phyloP scores from a whole-genome alignment of 2,888 invertebrate genomes.

The Ceramica pisi region DNA sequence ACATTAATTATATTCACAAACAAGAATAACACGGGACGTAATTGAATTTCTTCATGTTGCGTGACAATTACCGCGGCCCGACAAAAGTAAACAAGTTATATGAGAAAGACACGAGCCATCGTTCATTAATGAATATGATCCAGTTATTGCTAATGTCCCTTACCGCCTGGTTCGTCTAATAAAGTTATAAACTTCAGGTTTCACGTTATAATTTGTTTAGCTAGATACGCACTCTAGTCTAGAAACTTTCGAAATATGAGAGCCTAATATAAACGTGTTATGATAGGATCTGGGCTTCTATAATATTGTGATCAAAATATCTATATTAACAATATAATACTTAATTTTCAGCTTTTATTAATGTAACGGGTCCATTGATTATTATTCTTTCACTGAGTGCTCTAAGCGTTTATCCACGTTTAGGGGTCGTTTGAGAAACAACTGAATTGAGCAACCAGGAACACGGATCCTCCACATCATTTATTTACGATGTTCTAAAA shows the following conservation, averaged over 20 bases:
- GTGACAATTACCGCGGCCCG: conserved; percentile 58
- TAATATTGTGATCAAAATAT: background rate
- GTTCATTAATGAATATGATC: conserved; percentile 42
- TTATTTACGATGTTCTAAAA: conserved; percentile 22
- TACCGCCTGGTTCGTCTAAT: conserved; percentile 22
- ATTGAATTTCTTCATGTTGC: conserved; percentile 64
- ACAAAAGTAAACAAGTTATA: conserved; percentile 38
- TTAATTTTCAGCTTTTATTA: background rate
- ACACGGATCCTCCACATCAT: conserved; percentile 6
- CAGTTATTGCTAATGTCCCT: conserved; percentile 29
- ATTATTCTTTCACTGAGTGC: background rate
- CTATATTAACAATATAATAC: background rate
- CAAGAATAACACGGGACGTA: conserved; percentile 53
- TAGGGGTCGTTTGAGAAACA: background rate
- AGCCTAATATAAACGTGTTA: background rate
- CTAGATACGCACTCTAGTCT: conserved; percentile 1
- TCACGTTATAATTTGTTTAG: background rate
- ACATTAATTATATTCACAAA: conserved; percentile 53
- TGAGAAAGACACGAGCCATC: conserved; percentile 45
- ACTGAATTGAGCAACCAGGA: background rate
- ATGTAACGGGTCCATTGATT: background rate
- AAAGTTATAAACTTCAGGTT: conserved; percentile 26
- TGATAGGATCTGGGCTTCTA: conserved; percentile 8
- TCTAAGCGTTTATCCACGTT: background rate
- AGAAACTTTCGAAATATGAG: conserved; percentile 1